A percentile compares a stretch with the other conserved stretches of the same genome.
These are phyloP conservation scores for Callithrix jacchus DNA, from an alignment of 2,113 vertebrate genomes.

Conservation along the genomic window DNA sequence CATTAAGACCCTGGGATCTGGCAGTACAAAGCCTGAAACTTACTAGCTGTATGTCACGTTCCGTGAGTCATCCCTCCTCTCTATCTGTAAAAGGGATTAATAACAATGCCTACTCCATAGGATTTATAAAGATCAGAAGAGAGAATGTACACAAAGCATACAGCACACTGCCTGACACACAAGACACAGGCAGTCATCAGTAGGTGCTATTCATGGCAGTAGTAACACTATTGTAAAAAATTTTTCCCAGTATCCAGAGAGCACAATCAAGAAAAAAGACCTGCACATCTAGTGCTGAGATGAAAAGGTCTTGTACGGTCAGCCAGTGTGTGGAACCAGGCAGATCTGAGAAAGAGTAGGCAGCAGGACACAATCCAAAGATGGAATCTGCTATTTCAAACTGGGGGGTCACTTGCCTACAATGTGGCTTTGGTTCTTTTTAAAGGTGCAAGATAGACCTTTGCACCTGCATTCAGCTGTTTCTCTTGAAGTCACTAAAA, in stretches of 20 bases:
- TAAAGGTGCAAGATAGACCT: background rate
- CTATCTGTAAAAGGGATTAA: background rate
- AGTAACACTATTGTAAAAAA: background rate
- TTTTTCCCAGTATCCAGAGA: background rate
- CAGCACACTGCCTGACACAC: background rate
- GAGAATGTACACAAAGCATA: background rate
- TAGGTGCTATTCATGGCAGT: background rate
- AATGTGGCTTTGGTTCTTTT: background rate
- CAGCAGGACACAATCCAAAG: background rate
- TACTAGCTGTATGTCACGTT: background rate
- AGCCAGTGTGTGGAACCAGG: background rate
- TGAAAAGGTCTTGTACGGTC: background rate
- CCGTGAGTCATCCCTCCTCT: background rate
- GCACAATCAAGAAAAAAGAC: background rate
- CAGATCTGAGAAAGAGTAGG: background rate
- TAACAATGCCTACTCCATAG: background rate
- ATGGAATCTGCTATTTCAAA: background rate
- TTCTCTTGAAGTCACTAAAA: slow-evolving; percentile 13
- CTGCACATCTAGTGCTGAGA: background rate
- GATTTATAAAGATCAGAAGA: background rate
- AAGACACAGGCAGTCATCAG: background rate
- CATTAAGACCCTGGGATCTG: background rate
- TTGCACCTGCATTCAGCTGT: background rate
- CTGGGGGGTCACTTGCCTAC: background rate
- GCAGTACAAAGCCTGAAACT: background rate